Percentiles rank a stretch among this genome's conserved stretches.
These are phyloP conservation scores for Crepidodera aurea DNA, from an alignment of 2,888 invertebrate species.

Conservation along the genomic window DNA sequence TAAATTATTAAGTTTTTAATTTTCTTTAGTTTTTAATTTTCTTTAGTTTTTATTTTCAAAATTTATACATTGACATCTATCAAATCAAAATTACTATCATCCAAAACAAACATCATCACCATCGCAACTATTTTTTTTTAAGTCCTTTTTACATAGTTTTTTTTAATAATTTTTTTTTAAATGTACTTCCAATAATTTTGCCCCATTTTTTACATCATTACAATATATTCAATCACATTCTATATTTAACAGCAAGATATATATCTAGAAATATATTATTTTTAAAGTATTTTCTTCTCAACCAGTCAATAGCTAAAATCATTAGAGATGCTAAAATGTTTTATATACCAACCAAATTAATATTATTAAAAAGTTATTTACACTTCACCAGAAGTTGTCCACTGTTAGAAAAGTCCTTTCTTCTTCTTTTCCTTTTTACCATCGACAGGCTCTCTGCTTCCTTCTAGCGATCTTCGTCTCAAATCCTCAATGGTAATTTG, in stretches of 20 bases:
- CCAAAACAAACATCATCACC: too few species aligned
- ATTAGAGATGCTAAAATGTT: conserved; percentile 19
- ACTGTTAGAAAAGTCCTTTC: conserved; percentile 84
- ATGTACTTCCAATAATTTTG: too few species aligned
- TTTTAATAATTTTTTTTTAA: too few species aligned
- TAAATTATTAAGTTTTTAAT: too few species aligned
- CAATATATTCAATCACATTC: conserved; percentile 26
- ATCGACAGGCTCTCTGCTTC: conserved; percentile 87
- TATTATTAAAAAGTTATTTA: conserved; percentile 29
- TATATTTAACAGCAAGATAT: conserved; percentile 28
- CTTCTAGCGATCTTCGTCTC: conserved; percentile 85
- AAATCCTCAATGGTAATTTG: conserved; percentile 90
- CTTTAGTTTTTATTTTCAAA: too few species aligned
- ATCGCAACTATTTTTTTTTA: too few species aligned
- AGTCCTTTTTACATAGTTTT: too few species aligned
- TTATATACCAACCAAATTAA: conserved; percentile 23
- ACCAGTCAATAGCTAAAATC: conserved; percentile 22
- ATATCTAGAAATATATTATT: conserved; percentile 21
- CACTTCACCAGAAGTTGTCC: conserved; percentile 41
- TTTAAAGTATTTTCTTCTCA: conserved; percentile 23
- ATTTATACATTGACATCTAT: too few species aligned
- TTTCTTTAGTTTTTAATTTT: too few species aligned
- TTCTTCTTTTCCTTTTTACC: conserved; percentile 91
- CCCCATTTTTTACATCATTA: too few species aligned
- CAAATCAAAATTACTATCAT: too few species aligned